Conservation (phyloP, 2,113 vertebrate species). For the Platanista minor region DNA sequence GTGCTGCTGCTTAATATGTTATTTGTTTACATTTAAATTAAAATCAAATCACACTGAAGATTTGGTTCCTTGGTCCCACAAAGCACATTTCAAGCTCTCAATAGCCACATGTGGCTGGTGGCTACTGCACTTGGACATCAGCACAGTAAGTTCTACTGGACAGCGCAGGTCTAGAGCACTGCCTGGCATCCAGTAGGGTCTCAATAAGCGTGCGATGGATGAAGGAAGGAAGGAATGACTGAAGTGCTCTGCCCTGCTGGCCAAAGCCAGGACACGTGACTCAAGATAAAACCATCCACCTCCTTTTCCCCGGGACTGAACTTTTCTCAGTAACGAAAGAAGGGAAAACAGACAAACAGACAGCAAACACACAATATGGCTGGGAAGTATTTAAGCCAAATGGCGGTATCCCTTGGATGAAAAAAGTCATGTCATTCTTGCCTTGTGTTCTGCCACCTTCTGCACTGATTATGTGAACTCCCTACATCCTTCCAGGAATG, state of each 20-base stretch:
- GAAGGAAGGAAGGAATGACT: neutral
- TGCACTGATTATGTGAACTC: neutral
- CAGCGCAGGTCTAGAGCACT: fast-evolving
- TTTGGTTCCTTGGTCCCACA: neutral
- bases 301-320: neutral
- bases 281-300: neutral
- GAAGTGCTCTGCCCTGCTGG: neutral
- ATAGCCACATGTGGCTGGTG: fast-evolving
- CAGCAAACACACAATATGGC: neutral
- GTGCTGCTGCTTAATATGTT: neutral
- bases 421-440: neutral
- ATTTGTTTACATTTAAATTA: neutral
- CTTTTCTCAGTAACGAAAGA: neutral
- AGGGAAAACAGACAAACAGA: neutral
- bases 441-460: neutral
- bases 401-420: fast-evolving
- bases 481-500: neutral
- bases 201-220: neutral
- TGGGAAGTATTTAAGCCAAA: neutral
- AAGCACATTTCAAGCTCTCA: neutral
- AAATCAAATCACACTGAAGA: neutral
- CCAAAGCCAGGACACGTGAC: neutral
- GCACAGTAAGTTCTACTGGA: fast-evolving
- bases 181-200: neutral
- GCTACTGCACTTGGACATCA: neutral